Conservation (phyloP, 2,888 invertebrate genomes). For the Congeria kusceri region DNA sequence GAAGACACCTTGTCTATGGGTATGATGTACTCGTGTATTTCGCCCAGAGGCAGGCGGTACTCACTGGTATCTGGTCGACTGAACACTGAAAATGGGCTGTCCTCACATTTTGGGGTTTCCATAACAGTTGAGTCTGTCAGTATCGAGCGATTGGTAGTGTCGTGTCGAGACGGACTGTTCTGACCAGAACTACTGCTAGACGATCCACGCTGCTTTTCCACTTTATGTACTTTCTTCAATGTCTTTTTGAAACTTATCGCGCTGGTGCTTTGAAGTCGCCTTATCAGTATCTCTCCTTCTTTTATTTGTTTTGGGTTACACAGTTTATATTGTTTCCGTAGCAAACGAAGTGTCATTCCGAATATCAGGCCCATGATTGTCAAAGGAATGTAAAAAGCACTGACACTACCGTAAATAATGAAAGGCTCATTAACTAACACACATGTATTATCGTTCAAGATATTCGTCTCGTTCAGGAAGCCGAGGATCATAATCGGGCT, state of each 20-base stretch:
- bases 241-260: conserved; percentile 24
- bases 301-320: conserved; percentile 64
- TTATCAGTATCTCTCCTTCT: conserved; percentile 72
- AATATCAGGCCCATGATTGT: conserved; percentile 97
- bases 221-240: conserved; percentile 17
- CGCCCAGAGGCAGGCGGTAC: not conserved
- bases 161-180: not conserved
- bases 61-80: not conserved
- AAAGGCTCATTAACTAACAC: conserved; percentile 85
- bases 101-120: not conserved
- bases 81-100: not conserved
- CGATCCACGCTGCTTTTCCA: conserved; percentile 5
- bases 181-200: not conserved
- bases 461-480: conserved; percentile 88
- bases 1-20: not conserved
- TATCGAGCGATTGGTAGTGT: not conserved
- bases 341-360: conserved; percentile 94
- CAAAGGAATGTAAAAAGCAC: conserved; percentile 98
- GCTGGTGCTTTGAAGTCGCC: conserved; percentile 66
- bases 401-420: conserved; percentile 95
- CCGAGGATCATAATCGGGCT: conserved; percentile 86
- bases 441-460: conserved; percentile 88
- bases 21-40: not conserved
- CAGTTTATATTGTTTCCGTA: conserved; percentile 90
- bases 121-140: not conserved